Conservation (phyloP, 23 tunicate species). For the Oikopleura dioica region DNA sequence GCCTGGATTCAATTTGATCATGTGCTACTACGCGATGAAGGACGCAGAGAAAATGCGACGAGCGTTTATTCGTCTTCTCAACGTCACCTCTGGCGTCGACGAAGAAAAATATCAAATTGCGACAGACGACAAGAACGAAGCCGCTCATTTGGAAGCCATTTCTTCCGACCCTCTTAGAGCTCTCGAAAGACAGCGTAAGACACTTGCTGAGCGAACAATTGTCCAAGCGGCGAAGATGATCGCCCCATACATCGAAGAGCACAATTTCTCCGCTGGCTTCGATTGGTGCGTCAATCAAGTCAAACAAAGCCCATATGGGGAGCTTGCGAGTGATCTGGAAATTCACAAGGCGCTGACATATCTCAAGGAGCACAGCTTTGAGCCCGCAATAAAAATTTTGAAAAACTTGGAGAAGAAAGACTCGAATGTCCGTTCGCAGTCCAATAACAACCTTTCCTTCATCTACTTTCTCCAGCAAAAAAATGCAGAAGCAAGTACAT, state of each 20-base stretch:
- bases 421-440: constrained; percentile 65
- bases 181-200: constrained; percentile 38
- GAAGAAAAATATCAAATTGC: constrained; percentile 81
- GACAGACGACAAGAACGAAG: constrained; percentile 45
- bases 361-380: constrained; percentile 60
- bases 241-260: constrained; percentile 41
- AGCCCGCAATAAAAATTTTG: constrained; percentile 44
- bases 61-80: constrained; percentile 35
- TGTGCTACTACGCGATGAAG: constrained; percentile 68
- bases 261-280: constrained; percentile 54
- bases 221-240: constrained; percentile 79
- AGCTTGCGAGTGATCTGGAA: constrained; percentile 80
- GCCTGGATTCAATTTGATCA: constrained; percentile 58
- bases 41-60: constrained; percentile 73
- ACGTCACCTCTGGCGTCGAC: constrained; percentile 56
- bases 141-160: constrained; percentile 51
- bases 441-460: constrained; percentile 66
- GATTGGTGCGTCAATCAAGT: constrained; percentile 98
- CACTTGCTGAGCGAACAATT: constrained; percentile 54
- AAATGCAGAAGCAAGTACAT: constrained; percentile 26
- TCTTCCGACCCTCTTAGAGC: constrained; percentile 49
- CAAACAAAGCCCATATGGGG: constrained; percentile 42
- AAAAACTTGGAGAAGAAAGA: constrained; percentile 94
- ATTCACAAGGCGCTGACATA: constrained; percentile 86
- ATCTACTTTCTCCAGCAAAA: constrained; percentile 80